A percentile compares a stretch with the other conserved stretches of the same genome.
phyloP scores from a whole-genome alignment of 2,113 vertebrate species.

The Gorsachius goisagi region DNA sequence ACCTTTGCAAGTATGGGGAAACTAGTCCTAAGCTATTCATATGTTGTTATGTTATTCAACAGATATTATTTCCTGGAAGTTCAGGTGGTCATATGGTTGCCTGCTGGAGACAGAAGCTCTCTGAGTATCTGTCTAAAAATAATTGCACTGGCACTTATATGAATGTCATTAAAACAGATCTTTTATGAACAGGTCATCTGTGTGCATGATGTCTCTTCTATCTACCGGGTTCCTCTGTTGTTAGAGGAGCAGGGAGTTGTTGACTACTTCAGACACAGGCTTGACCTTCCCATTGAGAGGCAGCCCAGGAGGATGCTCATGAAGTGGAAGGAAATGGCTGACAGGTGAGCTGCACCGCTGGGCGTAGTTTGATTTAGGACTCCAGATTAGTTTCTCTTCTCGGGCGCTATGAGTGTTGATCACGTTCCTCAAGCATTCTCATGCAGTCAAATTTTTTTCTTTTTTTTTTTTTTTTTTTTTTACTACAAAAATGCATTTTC shows the following conservation, averaged over 20 bases:
- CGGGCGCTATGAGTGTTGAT: rapidly evolving
- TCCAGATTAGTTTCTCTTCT: neutral
- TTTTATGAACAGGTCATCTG: slow-evolving; percentile 89
- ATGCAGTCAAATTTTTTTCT: neutral
- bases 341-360: slow-evolving; percentile 76
- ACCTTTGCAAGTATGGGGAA: neutral
- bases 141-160: neutral
- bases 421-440: neutral
- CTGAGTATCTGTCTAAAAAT: neutral
- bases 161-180: too few species aligned
- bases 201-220: slow-evolving; percentile 92
- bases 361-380: neutral
- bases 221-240: slow-evolving; percentile 91
- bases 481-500: neutral
- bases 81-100: neutral
- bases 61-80: neutral
- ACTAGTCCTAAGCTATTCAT: neutral
- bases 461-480: neutral
- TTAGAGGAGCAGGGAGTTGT: slow-evolving; percentile 94
- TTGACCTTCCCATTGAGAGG: slow-evolving; percentile 88
- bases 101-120: neutral
- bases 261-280: slow-evolving; percentile 87
- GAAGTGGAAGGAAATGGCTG: slow-evolving; percentile 98
- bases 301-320: slow-evolving; percentile 88
- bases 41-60: neutral